These are phyloP conservation scores for Haliaeetus leucogaster DNA, from an alignment of 2,113 vertebrate genomes.

Conservation along the genomic window DNA sequence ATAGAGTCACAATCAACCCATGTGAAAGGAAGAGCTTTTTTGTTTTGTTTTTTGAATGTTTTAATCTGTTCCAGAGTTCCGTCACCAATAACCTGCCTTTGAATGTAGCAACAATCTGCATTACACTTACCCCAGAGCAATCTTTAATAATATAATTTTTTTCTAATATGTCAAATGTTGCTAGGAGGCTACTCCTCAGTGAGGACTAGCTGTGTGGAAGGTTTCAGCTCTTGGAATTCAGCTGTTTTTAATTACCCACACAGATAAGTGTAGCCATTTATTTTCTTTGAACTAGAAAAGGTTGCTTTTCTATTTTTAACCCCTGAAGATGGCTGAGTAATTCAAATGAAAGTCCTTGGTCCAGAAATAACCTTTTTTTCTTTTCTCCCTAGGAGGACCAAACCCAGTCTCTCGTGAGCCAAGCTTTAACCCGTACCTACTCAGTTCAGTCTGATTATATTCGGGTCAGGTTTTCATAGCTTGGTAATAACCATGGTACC, in stretches of 20 bases:
- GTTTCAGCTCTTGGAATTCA: slow-evolving; percentile 11
- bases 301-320: slow-evolving; percentile 61
- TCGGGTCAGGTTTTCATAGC: not conserved
- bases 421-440: not conserved
- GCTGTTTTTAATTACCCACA: slow-evolving; percentile 42
- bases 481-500: not conserved
- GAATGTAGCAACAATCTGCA: not conserved
- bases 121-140: not conserved
- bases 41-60: not conserved
- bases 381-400: not conserved
- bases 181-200: not conserved
- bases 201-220: not conserved
- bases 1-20: not conserved
- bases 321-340: slow-evolving; percentile 12
- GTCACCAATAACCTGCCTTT: not conserved
- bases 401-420: not conserved
- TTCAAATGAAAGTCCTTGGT: not conserved
- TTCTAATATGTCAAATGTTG: not conserved
- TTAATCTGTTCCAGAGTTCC: not conserved
- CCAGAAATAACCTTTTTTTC: slow-evolving; percentile 3
- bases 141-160: slow-evolving; percentile 13
- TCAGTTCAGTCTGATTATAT: not conserved
- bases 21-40: not conserved
- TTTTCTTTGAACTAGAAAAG: slow-evolving; percentile 51
- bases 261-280: slow-evolving; percentile 53